Conservation (phyloP, 2,888 invertebrate genomes). For the Patella depressa region DNA sequence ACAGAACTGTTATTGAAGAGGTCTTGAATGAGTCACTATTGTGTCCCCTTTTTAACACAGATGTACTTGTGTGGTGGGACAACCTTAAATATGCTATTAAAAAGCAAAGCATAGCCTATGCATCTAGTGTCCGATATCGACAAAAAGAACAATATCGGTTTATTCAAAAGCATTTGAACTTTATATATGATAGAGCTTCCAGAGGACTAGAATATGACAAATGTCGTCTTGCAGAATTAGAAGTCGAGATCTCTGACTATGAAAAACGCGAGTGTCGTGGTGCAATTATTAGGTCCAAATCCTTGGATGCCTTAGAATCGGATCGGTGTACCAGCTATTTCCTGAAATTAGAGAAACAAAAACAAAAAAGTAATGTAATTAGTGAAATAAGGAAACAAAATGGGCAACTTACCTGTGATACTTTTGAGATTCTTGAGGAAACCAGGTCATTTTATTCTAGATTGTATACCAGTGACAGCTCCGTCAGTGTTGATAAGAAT, state of each 20-base stretch:
- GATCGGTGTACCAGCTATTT: slow-evolving; percentile 19
- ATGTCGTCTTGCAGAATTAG: background rate
- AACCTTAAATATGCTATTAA: background rate
- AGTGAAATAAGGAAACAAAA: slow-evolving; percentile 3
- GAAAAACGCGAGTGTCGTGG: background rate
- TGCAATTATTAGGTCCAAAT: background rate
- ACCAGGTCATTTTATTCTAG: slow-evolving; percentile 16
- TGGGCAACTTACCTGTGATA: background rate
- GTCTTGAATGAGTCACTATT: background rate
- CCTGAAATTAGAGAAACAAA: slow-evolving; percentile 17
- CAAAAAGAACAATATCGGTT: background rate
- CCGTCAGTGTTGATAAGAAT: slow-evolving; percentile 7
- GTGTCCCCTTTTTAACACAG: background rate
- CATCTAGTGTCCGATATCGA: background rate
- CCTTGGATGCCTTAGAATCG: background rate
- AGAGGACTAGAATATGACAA: background rate
- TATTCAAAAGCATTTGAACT: background rate
- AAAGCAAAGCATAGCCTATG: background rate
- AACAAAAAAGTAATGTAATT: slow-evolving; percentile 18
- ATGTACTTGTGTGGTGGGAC: background rate
- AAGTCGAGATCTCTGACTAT: background rate
- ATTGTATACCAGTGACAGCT: slow-evolving; percentile 14
- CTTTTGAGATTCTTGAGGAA: background rate
- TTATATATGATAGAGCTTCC: background rate
- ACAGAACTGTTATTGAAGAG: background rate